A percentile compares a stretch with the other conserved stretches of the same genome.
These are phyloP conservation scores for Ctenoplectra terminalis DNA, from an alignment of 1,140 invertebrate genomes.

Conservation along the genomic window DNA sequence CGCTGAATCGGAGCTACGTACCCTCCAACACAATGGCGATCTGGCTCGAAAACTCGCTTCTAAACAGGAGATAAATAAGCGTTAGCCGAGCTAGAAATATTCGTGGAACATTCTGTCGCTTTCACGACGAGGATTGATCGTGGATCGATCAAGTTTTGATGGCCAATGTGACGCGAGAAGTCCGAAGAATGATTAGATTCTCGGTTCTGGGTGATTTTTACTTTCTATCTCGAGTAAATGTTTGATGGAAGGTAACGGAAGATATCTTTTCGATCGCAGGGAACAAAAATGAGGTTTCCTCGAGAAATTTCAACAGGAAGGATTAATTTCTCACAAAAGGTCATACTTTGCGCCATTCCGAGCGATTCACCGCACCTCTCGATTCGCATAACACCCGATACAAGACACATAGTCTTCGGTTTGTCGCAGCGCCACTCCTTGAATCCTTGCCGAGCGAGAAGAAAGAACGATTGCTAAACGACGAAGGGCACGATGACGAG, in stretches of 20 bases:
- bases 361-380: not conserved
- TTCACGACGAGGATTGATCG: not conserved
- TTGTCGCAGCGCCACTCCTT: constrained; percentile 43
- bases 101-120: not conserved
- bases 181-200: not conserved
- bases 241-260: too few relatives aligned
- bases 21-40: constrained; percentile 7
- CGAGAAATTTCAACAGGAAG: too few relatives aligned
- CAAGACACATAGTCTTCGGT: constrained; percentile 5
- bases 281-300: too few relatives aligned
- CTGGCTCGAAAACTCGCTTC: not conserved
- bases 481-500: constrained; percentile 45
- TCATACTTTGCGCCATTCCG: not conserved
- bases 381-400: not conserved
- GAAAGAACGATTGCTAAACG: constrained; percentile 38
- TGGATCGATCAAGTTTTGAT: not conserved
- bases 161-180: not conserved
- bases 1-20: constrained; percentile 6
- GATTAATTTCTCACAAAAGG: too few relatives aligned
- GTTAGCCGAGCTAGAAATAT: not conserved
- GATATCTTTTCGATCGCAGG: too few relatives aligned
- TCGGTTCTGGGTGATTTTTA: not conserved
- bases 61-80: not conserved
- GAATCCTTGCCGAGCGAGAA: constrained; percentile 12
- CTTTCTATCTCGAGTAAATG: too few relatives aligned